These are phyloP conservation scores for Ostrea edulis DNA, from an alignment of 1,140 invertebrate species.

Conservation along the genomic window DNA sequence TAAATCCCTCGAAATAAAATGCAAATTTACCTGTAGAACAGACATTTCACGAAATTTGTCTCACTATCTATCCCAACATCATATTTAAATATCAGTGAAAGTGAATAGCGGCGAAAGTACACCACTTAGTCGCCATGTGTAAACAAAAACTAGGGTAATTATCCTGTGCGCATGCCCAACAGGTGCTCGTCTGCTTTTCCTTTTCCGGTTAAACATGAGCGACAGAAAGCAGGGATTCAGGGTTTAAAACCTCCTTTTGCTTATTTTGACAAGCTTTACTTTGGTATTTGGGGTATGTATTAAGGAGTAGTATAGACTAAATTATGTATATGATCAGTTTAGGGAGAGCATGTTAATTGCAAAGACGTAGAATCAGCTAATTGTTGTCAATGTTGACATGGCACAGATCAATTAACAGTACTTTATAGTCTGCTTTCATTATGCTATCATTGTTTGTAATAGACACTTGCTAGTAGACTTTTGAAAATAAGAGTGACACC, in stretches of 20 bases:
- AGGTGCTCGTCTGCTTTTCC: slow-evolving; percentile 42
- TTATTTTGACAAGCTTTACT: neutral
- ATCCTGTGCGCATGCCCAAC: slow-evolving; percentile 41
- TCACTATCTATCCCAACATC: slow-evolving; percentile 22
- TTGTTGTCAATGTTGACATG: neutral
- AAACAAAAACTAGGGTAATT: slow-evolving; percentile 42
- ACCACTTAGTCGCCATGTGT: slow-evolving; percentile 54
- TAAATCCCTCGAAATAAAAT: neutral
- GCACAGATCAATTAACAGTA: too few species aligned
- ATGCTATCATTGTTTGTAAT: too few species aligned
- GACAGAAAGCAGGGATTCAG: neutral
- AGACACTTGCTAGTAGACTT: too few species aligned
- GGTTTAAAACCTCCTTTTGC: neutral
- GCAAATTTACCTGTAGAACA: slow-evolving; percentile 62
- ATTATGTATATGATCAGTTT: neutral
- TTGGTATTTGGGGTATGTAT: neutral
- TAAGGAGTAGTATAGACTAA: neutral
- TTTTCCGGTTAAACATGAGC: slow-evolving; percentile 48
- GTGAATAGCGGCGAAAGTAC: slow-evolving; percentile 43
- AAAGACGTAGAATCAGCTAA: neutral
- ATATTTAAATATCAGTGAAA: slow-evolving; percentile 34
- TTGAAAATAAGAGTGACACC: too few species aligned
- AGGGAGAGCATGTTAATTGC: neutral
- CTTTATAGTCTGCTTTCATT: too few species aligned
- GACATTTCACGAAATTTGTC: slow-evolving; percentile 56